Conservation (phyloP, 2,113 vertebrate genomes). For the Polyodon spathula region DNA sequence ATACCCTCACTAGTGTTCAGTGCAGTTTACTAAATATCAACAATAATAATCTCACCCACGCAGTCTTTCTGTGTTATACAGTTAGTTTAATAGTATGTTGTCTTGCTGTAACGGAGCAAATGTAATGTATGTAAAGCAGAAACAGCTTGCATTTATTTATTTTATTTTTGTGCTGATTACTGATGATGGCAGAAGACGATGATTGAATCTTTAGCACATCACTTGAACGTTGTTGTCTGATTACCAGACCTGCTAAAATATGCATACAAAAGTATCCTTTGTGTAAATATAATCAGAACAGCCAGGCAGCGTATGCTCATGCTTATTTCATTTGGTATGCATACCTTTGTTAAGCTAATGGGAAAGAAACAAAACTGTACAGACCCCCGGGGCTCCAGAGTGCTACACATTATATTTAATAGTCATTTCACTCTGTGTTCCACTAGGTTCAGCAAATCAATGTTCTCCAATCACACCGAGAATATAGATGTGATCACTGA, state of each 20-base stretch:
- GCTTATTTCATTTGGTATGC: background rate
- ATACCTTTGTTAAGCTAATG: background rate
- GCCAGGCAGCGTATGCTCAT: background rate
- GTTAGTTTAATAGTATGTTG: too few relatives aligned
- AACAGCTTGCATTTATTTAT: too few relatives aligned
- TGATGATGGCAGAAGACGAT: too few relatives aligned
- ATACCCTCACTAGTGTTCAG: too few relatives aligned
- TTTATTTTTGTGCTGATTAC: too few relatives aligned
- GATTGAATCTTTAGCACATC: slow-evolving; percentile 52
- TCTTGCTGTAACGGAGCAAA: too few relatives aligned
- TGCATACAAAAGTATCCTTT: slow-evolving; percentile 7
- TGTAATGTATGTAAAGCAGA: too few relatives aligned
- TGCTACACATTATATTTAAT: background rate
- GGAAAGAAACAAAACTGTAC: background rate
- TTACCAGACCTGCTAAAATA: slow-evolving; percentile 33
- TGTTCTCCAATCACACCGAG: background rate
- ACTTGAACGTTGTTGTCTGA: slow-evolving; percentile 48
- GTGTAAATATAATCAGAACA: slow-evolving; percentile 1
- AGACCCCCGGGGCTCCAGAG: background rate
- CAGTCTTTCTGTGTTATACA: too few relatives aligned
- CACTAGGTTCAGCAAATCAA: slow-evolving; percentile 1
- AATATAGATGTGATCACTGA: slow-evolving; percentile 3
- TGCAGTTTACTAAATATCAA: too few relatives aligned
- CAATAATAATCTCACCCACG: too few relatives aligned
- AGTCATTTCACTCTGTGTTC: slow-evolving; percentile 1